Evolutionary conservation across 2,888 invertebrate genomes (phyloP), one percentile per base, ranked within the genome.

Genomic region (Isotomurus palustris): DNA sequence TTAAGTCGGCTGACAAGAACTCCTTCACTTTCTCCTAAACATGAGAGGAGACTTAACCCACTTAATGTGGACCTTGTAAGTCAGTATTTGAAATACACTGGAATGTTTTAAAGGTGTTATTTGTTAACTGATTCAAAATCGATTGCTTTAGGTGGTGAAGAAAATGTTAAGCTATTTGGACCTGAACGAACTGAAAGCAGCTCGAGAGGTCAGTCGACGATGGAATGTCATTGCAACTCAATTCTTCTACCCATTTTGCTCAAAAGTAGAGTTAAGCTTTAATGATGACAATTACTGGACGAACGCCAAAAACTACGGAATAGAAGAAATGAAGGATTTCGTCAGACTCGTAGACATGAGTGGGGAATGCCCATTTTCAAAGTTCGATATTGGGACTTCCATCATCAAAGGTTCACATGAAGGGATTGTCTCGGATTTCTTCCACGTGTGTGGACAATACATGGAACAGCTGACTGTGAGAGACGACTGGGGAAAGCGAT

Each of bases 221-320:
- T 66, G 66, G 66, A 64, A 66, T 44, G 10, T 22, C n/a, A 22
- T 64, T 4, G 50, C 53, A 0, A 43, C 49, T 4, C 56, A 59
- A 22, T 58, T 43, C 12, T 35, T 66, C 3, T 50, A 58, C 27
- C 43, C 50, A 8, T 50, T 35, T 19, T 50, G 50, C 40, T 35
- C n/a, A 25, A 28, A 24, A 58, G 59, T 35, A 32, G 29, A 0
- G 32, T 49, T 66, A 8, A 63, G 63, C 36, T 66, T 66, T 27
- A 63, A 64, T 32, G 56, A 57, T 28, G 63, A 64, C 52, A 66
- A 58, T 36, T 63, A 63, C 54, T 66, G 66, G 66, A 66, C 66
- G 17, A 63, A 66, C 27, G 59, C 55, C 17, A 50, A 19, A n/a
- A 66, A 66, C 35, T 63, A 60, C 43, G 45, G 53, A 12, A 64